A percentile compares a stretch with the other conserved stretches of the same genome.
These are phyloP conservation scores for Pasiphila rectangulata DNA, from an alignment of 2,888 invertebrate genomes.

Conservation along the genomic window DNA sequence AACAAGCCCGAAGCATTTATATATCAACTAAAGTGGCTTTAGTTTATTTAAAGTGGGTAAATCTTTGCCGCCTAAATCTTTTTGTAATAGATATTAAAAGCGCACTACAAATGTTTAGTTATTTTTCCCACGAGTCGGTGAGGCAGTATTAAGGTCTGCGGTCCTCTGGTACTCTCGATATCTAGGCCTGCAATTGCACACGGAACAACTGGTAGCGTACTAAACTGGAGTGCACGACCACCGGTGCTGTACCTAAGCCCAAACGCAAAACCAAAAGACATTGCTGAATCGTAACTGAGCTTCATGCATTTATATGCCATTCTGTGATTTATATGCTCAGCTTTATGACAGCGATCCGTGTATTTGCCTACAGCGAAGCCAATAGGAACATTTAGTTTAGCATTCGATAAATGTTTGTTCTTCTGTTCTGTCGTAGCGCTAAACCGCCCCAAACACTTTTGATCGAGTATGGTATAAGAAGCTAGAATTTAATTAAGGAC, in stretches of 20 bases:
- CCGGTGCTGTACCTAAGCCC: neutral
- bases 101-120: constrained; percentile 19
- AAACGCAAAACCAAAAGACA: constrained; percentile 1
- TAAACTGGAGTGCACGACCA: constrained; percentile 37
- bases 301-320: neutral
- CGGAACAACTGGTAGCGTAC: constrained; percentile 64
- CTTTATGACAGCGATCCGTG: constrained; percentile 1
- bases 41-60: constrained; percentile 8
- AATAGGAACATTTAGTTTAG: neutral
- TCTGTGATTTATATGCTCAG: constrained; percentile 1
- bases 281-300: neutral
- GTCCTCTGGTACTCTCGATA: constrained; percentile 42
- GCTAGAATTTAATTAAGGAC: neutral
- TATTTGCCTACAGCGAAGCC: neutral
- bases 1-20: constrained; percentile 8
- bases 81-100: constrained; percentile 20
- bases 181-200: constrained; percentile 57
- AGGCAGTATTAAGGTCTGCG: constrained; percentile 46
- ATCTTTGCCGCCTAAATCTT: constrained; percentile 16
- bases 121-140: constrained; percentile 49
- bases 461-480: neutral
- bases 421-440: neutral
- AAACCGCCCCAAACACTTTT: neutral
- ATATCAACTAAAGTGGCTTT: constrained; percentile 14
- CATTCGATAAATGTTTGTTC: neutral